phyloP scores from a whole-genome alignment of 2,888 invertebrate genomes.

The Drosophila quinaria region DNA sequence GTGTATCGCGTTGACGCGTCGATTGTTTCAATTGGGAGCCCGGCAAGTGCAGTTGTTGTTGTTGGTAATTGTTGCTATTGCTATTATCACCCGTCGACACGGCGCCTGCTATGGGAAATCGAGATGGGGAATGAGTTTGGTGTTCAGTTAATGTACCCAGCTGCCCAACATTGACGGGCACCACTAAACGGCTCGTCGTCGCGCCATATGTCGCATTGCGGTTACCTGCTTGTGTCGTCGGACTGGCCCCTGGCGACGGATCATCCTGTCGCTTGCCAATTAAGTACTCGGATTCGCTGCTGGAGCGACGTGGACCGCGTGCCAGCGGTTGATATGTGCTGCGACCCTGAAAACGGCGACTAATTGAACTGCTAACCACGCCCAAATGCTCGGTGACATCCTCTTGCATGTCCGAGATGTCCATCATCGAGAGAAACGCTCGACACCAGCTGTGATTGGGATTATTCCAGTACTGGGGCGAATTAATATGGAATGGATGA shows the following conservation, averaged over 20 bases:
- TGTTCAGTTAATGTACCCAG: constrained; percentile 57
- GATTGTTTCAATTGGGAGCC: constrained; percentile 59
- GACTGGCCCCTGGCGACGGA: constrained; percentile 32
- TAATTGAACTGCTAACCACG: constrained; percentile 93
- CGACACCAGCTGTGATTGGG: constrained; percentile 88
- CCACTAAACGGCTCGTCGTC: constrained; percentile 62
- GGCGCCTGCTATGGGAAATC: constrained; percentile 71
- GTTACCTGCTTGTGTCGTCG: constrained; percentile 62
- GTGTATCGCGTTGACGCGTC: constrained; percentile 69
- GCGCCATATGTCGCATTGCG: constrained; percentile 58
- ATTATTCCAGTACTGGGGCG: constrained; percentile 87
- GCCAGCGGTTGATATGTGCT: constrained; percentile 90
- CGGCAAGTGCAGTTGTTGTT: constrained; percentile 76
- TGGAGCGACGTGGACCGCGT: constrained; percentile 88
- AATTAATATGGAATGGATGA: constrained; percentile 90
- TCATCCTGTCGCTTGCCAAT: constrained; percentile 76
- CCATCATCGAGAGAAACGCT: constrained; percentile 97
- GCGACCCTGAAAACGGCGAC: constrained; percentile 91
- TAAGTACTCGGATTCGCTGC: constrained; percentile 86
- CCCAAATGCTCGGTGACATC: constrained; percentile 97
- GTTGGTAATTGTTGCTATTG: constrained; percentile 78
- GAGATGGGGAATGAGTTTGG: constrained; percentile 66
- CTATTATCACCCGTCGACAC: constrained; percentile 52
- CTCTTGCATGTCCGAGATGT: constrained; percentile 97
- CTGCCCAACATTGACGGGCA: constrained; percentile 61